phyloP scores from a whole-genome alignment of 2,888 invertebrate species.

The Teleogryllus oceanicus region DNA sequence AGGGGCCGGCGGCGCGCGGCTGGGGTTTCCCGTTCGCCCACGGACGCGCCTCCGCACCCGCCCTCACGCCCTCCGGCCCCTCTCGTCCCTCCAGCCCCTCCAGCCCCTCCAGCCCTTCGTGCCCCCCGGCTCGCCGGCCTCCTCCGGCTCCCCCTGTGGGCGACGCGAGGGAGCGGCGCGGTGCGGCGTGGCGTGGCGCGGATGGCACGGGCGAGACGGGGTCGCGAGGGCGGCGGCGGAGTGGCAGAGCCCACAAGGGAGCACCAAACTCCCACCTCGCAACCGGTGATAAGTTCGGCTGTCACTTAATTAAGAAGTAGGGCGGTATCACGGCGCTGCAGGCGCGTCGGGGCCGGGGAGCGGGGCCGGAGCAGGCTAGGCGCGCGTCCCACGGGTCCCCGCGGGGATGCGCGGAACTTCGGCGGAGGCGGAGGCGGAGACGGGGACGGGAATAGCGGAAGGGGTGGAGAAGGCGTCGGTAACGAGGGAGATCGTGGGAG shows the following conservation, averaged over 20 bases:
- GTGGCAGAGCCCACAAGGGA: conserved; percentile 1
- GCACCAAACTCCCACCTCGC: not conserved
- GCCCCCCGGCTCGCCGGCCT: too few relatives aligned
- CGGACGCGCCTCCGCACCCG: not conserved
- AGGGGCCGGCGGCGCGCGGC: not conserved
- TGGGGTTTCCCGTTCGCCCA: conserved; percentile 5
- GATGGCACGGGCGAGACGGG: not conserved
- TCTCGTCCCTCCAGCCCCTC: not conserved
- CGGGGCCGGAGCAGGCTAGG: too few relatives aligned
- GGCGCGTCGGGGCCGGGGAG: not conserved
- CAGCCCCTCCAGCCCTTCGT: too few relatives aligned
- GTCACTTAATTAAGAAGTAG: conserved; percentile 10
- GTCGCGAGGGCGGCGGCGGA: conserved; percentile 1
- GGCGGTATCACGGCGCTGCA: not conserved
- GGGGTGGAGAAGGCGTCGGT: too few relatives aligned
- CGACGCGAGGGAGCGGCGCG: too few relatives aligned
- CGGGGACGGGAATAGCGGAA: too few relatives aligned
- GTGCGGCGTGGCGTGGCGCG: not conserved
- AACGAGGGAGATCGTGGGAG: too few relatives aligned
- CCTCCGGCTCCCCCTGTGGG: too few relatives aligned
- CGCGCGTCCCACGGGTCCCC: not conserved
- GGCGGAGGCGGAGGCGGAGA: not conserved
- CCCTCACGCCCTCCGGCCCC: not conserved
- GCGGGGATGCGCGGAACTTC: not conserved
- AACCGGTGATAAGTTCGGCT: not conserved